phyloP scores from a whole-genome alignment of 2,113 vertebrate genomes.

The Misgurnus anguillicaudatus region DNA sequence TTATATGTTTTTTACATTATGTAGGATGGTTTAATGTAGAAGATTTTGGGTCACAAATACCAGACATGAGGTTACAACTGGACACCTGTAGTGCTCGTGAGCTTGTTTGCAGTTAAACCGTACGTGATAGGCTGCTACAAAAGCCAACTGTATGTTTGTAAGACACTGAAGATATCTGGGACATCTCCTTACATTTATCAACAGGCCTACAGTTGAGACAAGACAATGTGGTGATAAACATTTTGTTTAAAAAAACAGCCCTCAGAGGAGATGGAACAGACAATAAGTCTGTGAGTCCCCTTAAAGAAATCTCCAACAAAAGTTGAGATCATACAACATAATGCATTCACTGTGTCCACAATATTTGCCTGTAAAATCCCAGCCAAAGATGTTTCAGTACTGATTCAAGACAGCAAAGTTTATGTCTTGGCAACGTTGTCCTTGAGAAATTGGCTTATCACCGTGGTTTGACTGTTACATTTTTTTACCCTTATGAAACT shows the following conservation, averaged over 20 bases:
- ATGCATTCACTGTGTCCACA: slow-evolving; percentile 36
- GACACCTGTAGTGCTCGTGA: slow-evolving; percentile 28
- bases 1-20: too few species aligned
- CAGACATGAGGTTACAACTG: slow-evolving; percentile 41
- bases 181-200: slow-evolving; percentile 16
- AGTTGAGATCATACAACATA: slow-evolving; percentile 44
- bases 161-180: slow-evolving; percentile 23
- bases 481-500: neutral
- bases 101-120: slow-evolving; percentile 15
- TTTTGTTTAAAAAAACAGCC: slow-evolving; percentile 26
- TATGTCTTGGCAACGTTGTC: slow-evolving; percentile 42
- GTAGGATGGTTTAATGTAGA: slow-evolving; percentile 31
- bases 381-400: slow-evolving; percentile 23
- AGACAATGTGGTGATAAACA: slow-evolving; percentile 19
- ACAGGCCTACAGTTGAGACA: neutral
- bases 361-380: slow-evolving; percentile 45
- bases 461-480: neutral
- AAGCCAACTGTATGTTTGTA: slow-evolving; percentile 1
- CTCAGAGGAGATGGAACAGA: slow-evolving; percentile 24
- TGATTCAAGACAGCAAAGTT: slow-evolving; percentile 39
- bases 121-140: neutral
- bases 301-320: neutral
- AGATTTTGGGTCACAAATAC: slow-evolving; percentile 17
- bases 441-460: slow-evolving; percentile 26
- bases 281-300: neutral